Percentiles rank a stretch among this genome's conserved stretches.
These are phyloP conservation scores for Chloroceryle aenea DNA, from an alignment of 2,113 vertebrate species.

Conservation along the genomic window DNA sequence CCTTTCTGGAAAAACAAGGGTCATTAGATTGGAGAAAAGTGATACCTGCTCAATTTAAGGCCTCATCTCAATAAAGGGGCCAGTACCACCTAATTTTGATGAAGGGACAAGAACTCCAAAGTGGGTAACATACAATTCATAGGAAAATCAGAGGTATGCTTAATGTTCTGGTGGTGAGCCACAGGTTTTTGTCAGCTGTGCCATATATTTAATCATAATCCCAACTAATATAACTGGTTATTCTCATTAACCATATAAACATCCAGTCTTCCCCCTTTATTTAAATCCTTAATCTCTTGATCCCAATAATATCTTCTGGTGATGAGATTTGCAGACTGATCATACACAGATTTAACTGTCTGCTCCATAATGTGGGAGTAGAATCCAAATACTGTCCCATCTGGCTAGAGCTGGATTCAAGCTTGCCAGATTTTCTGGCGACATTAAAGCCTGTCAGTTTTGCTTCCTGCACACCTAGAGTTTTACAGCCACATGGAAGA, in stretches of 20 bases:
- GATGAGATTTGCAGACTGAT: constrained; percentile 51
- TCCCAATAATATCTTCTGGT: constrained; percentile 32
- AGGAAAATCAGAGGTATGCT: neutral
- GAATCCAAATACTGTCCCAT: constrained; percentile 19
- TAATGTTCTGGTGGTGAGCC: neutral
- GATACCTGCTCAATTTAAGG: neutral
- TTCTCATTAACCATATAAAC: constrained; percentile 60
- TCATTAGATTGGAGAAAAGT: neutral
- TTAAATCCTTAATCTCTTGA: constrained; percentile 54
- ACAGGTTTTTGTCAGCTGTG: constrained; percentile 34
- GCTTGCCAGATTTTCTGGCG: constrained; percentile 5
- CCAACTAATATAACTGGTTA: constrained; percentile 44
- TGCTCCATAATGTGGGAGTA: neutral
- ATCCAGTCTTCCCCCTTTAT: constrained; percentile 32
- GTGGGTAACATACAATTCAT: neutral
- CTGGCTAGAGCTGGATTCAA: neutral
- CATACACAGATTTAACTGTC: constrained; percentile 32
- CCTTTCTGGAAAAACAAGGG: neutral
- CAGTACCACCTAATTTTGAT: neutral
- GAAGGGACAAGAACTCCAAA: neutral
- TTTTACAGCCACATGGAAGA: constrained; percentile 16
- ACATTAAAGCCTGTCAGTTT: neutral
- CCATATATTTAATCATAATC: constrained; percentile 53
- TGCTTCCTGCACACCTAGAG: neutral
- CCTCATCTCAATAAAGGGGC: neutral